Evolutionary conservation across 2,797 vertebrate species (phyloP).

Genomic region (Rhyacichthys aspro): DNA sequence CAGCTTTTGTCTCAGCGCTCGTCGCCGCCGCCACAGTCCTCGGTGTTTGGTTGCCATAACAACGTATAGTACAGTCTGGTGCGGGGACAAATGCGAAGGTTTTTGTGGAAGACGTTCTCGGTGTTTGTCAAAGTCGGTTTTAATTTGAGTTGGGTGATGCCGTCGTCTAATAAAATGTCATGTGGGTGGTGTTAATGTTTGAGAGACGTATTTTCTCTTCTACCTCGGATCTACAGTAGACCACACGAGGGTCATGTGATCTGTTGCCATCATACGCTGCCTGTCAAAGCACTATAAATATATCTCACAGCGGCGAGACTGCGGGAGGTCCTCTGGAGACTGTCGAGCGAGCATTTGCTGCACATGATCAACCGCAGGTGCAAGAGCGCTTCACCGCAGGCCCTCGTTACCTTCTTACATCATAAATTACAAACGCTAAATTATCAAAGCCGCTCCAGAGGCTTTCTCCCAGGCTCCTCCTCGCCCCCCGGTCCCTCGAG

Average conservation of each 20-base stretch:
- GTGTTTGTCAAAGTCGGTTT: too few species aligned
- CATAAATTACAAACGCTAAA: not conserved
- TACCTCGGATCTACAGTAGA: too few species aligned
- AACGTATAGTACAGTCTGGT: constrained; percentile 30
- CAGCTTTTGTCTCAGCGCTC: constrained; percentile 7
- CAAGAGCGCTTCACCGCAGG: not conserved
- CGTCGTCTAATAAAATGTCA: too few species aligned
- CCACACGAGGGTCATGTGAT: not conserved
- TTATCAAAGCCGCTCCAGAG: not conserved
- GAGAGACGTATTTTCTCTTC: too few species aligned
- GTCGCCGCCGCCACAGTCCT: constrained; percentile 16
- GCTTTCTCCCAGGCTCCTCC: not conserved
- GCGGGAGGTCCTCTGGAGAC: not conserved
- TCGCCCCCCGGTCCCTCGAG: too few species aligned
- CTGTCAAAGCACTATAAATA: constrained; percentile 2
- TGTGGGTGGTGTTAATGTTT: too few species aligned
- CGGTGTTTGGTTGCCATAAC: constrained; percentile 40
- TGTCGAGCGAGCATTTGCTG: too few species aligned
- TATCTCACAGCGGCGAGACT: not conserved
- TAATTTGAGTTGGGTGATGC: too few species aligned
- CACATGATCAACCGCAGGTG: not conserved
- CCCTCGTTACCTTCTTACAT: not conserved
- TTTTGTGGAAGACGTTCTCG: constrained; percentile 3
- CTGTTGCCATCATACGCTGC: not conserved
- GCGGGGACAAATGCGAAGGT: not conserved